phyloP scores from a whole-genome alignment of 2,113 vertebrate species.

The Varanus salvator region DNA sequence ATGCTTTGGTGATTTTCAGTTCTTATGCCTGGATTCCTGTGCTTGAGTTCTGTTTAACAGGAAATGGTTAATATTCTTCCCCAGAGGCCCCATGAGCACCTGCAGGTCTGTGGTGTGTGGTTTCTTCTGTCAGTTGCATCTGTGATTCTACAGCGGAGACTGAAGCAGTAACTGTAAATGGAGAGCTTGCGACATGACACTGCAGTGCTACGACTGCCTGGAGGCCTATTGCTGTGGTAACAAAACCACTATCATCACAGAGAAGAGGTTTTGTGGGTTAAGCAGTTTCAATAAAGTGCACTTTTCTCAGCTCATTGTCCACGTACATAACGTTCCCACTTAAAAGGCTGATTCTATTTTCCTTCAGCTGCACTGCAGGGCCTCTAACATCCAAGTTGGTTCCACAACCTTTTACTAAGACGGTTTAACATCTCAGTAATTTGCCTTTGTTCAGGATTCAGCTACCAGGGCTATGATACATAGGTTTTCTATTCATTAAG shows the following conservation, averaged over 20 bases:
- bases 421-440: not conserved
- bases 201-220: slow-evolving; percentile 54
- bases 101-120: slow-evolving; percentile 82
- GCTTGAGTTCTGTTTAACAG: slow-evolving; percentile 69
- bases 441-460: slow-evolving; percentile 1
- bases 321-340: not conserved
- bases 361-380: not conserved
- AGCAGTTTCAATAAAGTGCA: slow-evolving; percentile 43
- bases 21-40: slow-evolving; percentile 46
- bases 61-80: slow-evolving; percentile 81
- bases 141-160: slow-evolving; percentile 66
- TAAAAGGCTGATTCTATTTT: not conserved
- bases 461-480: slow-evolving; percentile 1
- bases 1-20: not conserved
- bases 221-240: slow-evolving; percentile 59
- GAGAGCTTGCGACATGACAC: slow-evolving; percentile 65
- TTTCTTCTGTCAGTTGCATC: slow-evolving; percentile 83
- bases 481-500: not conserved
- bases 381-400: not conserved
- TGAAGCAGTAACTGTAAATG: slow-evolving; percentile 69
- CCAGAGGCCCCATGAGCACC: slow-evolving; percentile 77
- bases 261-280: slow-evolving; percentile 36
- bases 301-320: slow-evolving; percentile 12
- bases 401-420: not conserved
- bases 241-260: slow-evolving; percentile 43